phyloP scores from a whole-genome alignment of 1,140 invertebrate genomes.

The Drosophila nikananu region DNA sequence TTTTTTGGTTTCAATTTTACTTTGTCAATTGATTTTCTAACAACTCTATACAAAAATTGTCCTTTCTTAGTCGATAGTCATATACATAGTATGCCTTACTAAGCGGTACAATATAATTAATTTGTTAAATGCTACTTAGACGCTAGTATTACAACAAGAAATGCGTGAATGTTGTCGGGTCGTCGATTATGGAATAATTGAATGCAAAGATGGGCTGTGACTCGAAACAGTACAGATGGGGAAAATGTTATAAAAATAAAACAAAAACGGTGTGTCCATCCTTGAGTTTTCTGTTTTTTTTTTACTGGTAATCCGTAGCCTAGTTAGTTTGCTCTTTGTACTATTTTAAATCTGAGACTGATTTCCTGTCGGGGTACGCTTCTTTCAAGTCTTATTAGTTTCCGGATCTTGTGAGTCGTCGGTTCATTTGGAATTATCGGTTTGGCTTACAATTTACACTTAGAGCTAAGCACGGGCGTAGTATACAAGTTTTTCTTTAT shows the following conservation, averaged over 20 bases:
- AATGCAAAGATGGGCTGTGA: constrained; percentile 11
- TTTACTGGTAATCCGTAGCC: constrained; percentile 18
- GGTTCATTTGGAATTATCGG: constrained; percentile 40
- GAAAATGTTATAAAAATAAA: constrained; percentile 13
- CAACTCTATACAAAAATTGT: constrained; percentile 77
- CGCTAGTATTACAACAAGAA: constrained; percentile 40
- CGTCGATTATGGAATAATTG: constrained; percentile 26
- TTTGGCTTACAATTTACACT: constrained; percentile 39
- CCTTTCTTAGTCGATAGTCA: constrained; percentile 36
- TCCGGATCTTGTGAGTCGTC: constrained; percentile 14
- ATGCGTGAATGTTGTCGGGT: constrained; percentile 39
- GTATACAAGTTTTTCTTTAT: constrained; percentile 56
- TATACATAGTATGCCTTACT: constrained; percentile 43
- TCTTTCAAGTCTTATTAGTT: constrained; percentile 59
- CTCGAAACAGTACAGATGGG: constrained; percentile 15
- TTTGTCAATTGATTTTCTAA: constrained; percentile 70
- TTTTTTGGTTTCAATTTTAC: constrained; percentile 71
- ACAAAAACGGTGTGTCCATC: constrained; percentile 14
- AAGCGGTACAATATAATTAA: constrained; percentile 15
- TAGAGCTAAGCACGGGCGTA: constrained; percentile 46
- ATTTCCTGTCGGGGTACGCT: constrained; percentile 33
- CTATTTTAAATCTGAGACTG: constrained; percentile 67
- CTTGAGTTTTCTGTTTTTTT: constrained; percentile 23
- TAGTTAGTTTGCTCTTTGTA: constrained; percentile 70
- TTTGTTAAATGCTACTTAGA: constrained; percentile 50